Evolutionary conservation across 2,113 vertebrate genomes (phyloP), one percentile per base, ranked within the genome.

Genomic region (Ammodytes marinus): DNA sequence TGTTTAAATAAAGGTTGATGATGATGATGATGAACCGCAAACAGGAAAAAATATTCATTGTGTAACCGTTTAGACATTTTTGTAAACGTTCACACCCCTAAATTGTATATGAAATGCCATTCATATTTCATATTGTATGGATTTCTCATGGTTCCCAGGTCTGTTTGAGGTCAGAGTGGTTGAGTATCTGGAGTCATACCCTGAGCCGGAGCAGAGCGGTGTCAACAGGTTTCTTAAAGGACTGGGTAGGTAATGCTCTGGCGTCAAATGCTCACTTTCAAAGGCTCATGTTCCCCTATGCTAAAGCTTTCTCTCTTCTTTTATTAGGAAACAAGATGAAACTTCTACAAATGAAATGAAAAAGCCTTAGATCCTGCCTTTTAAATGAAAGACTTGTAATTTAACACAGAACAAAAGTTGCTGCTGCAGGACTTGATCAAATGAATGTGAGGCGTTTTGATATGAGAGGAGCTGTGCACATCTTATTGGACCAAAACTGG

Each of bases 151-250:
- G 27, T 27, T 27, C 61, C 9, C 68, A 99, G 98, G 98, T 54
- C 95, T 99, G 64, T 99, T 99, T 95, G 98, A 99, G 90, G 79
- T 96, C 53, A 94, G 98, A 91, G 97, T 97, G 63, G 92, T 93
- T 7, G 96, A 98, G 79, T 96, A 98, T 92, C 92, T 99, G 93
- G 96, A 96, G 73, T 96, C 96, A 0, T 93, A 95, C 87, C 94
- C 97, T 54, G 98, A 97, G 60, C 91, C 95, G 0, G 97, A 97
- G 86, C 95, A 95, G 35, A 97, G 95, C 17, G 96, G 97, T 4
- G 89, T 99, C 88, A 98, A 99, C 92, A 97, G 91, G 93, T 98
- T 99, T 92, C 94, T 99, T 69, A 97, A 97, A 80, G 98, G 96
- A 84, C 95, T 99, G 5, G 97, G 98, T 99, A 89, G 96, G 95